Percentiles rank a stretch among this genome's conserved stretches.
phyloP scores from a whole-genome alignment of 2,113 vertebrate species.

The Platichthys stellatus region DNA sequence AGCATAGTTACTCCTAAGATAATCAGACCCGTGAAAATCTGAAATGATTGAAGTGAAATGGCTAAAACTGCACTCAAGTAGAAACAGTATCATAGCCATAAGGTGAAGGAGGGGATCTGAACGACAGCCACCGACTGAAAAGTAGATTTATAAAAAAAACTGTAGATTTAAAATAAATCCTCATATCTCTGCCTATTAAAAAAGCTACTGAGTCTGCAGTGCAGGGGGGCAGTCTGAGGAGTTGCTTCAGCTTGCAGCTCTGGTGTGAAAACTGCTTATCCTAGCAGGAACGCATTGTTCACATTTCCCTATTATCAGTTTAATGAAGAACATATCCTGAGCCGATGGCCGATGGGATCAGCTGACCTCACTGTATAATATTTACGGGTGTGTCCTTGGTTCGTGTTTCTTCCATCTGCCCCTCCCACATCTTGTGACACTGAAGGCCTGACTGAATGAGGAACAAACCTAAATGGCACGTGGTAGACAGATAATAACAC shows the following conservation, averaged over 20 bases:
- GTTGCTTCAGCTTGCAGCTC: constrained; percentile 14
- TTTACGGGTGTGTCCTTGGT: constrained; percentile 47
- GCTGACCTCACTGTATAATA: constrained; percentile 31
- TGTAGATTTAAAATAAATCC: background rate
- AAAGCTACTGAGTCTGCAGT: constrained; percentile 54
- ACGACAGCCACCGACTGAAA: background rate
- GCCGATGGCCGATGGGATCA: constrained; percentile 34
- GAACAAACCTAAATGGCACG: constrained; percentile 17
- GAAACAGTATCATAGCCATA: background rate
- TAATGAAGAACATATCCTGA: constrained; percentile 48
- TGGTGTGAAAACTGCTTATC: constrained; percentile 59
- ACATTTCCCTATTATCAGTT: constrained; percentile 55
- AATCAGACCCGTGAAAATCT: background rate
- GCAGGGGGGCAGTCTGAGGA: constrained; percentile 23
- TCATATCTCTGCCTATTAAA: constrained; percentile 13
- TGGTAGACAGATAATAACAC: background rate
- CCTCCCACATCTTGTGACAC: constrained; percentile 18
- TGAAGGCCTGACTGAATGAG: constrained; percentile 26
- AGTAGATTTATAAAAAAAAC: background rate
- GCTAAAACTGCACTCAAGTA: background rate
- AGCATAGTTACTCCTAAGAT: background rate
- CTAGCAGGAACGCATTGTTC: constrained; percentile 53
- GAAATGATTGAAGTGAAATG: background rate
- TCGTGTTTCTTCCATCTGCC: constrained; percentile 51
- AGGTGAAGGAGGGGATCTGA: background rate